Conservation (phyloP, 2,888 invertebrate species). For the Eupithecia pulchellata region DNA sequence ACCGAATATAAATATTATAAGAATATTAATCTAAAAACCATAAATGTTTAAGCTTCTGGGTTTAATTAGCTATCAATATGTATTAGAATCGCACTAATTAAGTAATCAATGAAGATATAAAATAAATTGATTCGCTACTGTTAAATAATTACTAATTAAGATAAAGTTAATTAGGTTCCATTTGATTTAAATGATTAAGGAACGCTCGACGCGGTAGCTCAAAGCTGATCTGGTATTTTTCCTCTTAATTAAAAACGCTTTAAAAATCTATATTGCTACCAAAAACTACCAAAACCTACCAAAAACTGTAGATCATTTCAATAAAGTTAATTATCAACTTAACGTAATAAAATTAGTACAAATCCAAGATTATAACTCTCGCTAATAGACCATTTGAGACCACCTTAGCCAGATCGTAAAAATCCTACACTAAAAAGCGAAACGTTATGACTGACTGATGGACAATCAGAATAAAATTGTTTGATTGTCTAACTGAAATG, state of each 20-base stretch:
- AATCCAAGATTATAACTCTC: slow-evolving; percentile 59
- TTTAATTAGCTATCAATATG: background rate
- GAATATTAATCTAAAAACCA: background rate
- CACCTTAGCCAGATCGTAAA: slow-evolving; percentile 75
- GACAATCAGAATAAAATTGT: background rate
- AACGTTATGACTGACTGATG: background rate
- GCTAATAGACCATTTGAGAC: slow-evolving; percentile 73
- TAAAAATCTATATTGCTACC: slow-evolving; percentile 48
- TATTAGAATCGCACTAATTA: slow-evolving; percentile 2
- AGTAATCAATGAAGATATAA: slow-evolving; percentile 4
- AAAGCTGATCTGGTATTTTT: background rate
- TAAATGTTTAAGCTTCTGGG: background rate
- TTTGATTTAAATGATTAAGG: background rate
- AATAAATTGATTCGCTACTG: slow-evolving; percentile 16
- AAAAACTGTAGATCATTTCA: slow-evolving; percentile 58
- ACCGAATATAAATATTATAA: background rate
- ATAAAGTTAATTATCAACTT: slow-evolving; percentile 68
- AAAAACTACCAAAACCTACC: slow-evolving; percentile 58
- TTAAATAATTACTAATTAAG: slow-evolving; percentile 14
- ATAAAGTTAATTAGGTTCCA: slow-evolving; percentile 8
- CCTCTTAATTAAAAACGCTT: slow-evolving; percentile 52
- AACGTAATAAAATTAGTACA: slow-evolving; percentile 73
- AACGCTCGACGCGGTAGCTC: background rate
- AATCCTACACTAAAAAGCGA: background rate
- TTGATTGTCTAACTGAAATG: background rate